phyloP scores from a whole-genome alignment of 2,888 invertebrate genomes.

The Ichneumoninae sp. region DNA sequence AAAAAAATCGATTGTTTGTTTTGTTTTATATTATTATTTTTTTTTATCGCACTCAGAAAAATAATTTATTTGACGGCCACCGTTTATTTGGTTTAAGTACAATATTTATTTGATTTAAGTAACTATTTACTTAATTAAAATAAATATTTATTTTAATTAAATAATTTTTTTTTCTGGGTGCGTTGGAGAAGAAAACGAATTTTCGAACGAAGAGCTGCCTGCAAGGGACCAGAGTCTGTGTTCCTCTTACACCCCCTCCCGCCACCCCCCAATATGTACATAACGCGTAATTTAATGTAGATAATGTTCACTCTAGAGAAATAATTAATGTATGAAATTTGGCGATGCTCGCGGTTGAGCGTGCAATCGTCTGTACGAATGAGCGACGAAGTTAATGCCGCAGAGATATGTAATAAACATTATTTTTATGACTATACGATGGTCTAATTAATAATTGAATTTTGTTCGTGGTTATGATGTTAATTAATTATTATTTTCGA shows the following conservation, averaged over 20 bases:
- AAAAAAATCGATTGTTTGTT: background rate
- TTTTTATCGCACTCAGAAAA: too few relatives aligned
- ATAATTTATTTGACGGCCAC: too few relatives aligned
- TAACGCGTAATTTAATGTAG: conserved; percentile 52
- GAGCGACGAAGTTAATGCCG: background rate
- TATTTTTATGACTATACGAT: conserved; percentile 44
- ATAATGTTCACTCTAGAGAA: conserved; percentile 24
- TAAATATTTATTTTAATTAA: too few relatives aligned
- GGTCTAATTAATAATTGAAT: too few relatives aligned
- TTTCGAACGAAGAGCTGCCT: background rate
- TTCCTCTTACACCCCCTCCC: background rate
- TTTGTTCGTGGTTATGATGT: too few relatives aligned
- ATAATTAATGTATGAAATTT: conserved; percentile 11
- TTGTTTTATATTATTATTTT: background rate
- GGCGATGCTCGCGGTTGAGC: background rate
- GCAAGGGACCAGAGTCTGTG: background rate
- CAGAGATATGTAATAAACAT: conserved; percentile 44
- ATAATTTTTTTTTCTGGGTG: too few relatives aligned
- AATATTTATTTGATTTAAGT: too few relatives aligned
- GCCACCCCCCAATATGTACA: conserved; percentile 35
- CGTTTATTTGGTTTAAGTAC: too few relatives aligned
- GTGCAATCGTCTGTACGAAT: background rate
- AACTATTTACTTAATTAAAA: too few relatives aligned
- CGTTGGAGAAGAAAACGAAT: background rate
- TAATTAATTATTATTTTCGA: too few relatives aligned